These are phyloP conservation scores for Thyatira batis DNA, from an alignment of 2,888 invertebrate genomes.

Conservation along the genomic window DNA sequence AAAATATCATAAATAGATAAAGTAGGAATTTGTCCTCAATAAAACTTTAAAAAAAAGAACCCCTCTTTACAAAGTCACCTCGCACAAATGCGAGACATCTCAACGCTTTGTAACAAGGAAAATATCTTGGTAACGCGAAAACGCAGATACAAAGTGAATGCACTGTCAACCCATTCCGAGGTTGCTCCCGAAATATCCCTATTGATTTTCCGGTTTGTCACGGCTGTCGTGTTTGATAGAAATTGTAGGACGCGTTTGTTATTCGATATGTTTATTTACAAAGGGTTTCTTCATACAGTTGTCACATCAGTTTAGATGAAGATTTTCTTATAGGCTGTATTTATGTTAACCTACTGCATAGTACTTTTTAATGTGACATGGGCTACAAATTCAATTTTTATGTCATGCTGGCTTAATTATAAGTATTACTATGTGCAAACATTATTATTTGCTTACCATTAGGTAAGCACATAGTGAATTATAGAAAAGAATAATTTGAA, in stretches of 20 bases:
- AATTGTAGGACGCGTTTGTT: neutral
- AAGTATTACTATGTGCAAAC: no score
- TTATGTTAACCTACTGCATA: no score
- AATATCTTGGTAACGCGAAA: neutral
- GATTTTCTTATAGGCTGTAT: no score
- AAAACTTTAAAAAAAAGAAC: neutral
- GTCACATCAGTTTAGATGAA: no score
- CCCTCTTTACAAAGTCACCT: neutral
- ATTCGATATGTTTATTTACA: neutral
- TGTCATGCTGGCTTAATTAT: no score
- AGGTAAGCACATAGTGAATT: no score
- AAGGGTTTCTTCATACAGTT: no score
- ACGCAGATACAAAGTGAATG: neutral
- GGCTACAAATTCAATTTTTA: no score
- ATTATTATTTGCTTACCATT: no score
- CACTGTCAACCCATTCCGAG: neutral
- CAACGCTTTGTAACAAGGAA: neutral
- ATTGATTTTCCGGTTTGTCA: neutral
- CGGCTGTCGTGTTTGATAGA: neutral
- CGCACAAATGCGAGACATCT: neutral
- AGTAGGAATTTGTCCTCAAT: neutral
- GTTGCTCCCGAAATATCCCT: neutral
- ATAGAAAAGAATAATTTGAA: no score
- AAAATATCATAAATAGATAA: neutral
- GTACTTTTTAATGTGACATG: no score